These are phyloP conservation scores for Heteronetta atricapilla DNA, from an alignment of 2,113 vertebrate species.

Conservation along the genomic window DNA sequence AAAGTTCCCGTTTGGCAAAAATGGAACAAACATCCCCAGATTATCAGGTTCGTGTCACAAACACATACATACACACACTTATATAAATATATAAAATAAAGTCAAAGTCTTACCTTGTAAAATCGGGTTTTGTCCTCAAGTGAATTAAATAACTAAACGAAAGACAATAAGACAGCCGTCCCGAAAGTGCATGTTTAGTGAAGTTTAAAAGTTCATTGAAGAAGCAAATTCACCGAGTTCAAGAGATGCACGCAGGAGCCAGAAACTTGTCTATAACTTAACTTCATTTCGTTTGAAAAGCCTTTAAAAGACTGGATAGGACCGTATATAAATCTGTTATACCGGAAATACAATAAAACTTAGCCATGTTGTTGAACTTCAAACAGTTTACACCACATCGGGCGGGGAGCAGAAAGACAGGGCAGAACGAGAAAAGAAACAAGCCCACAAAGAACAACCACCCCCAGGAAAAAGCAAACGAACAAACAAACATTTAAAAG, in stretches of 20 bases:
- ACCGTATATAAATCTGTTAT: slow-evolving; percentile 65
- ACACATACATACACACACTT: background rate
- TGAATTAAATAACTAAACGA: background rate
- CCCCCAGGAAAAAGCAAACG: background rate
- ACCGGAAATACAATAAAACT: slow-evolving; percentile 79
- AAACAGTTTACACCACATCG: slow-evolving; percentile 53
- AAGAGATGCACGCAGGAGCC: background rate
- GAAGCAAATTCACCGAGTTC: background rate
- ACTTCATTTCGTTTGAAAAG: background rate
- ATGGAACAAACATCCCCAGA: too few species aligned
- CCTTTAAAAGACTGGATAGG: slow-evolving; percentile 5
- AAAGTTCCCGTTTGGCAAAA: background rate
- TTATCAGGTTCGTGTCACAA: background rate
- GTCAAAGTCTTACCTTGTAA: slow-evolving; percentile 1
- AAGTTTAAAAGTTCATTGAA: slow-evolving; percentile 40
- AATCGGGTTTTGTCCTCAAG: background rate
- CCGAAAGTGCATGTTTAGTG: background rate
- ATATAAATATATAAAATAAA: background rate
- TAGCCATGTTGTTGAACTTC: slow-evolving; percentile 78
- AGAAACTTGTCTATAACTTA: background rate
- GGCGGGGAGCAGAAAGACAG: slow-evolving; percentile 52
- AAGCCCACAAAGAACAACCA: background rate
- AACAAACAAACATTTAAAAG: background rate
- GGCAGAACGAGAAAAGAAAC: slow-evolving; percentile 18
- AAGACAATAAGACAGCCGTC: background rate